These are phyloP conservation scores for Plodia interpunctella DNA, from an alignment of 1,140 invertebrate genomes.

Conservation along the genomic window DNA sequence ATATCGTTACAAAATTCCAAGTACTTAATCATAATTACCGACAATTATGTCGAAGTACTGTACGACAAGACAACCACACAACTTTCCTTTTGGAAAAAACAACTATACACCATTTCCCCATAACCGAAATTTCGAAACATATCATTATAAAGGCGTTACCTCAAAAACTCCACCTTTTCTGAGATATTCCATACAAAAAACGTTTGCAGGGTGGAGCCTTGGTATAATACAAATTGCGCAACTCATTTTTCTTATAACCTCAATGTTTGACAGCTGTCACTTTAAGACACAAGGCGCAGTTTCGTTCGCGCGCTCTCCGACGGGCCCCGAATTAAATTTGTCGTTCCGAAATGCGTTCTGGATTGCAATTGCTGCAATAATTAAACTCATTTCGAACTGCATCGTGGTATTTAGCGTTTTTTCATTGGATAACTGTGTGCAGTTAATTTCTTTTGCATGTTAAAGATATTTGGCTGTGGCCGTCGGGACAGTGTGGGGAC, in stretches of 20 bases:
- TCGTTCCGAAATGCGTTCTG: conserved; percentile 11
- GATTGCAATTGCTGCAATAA: conserved; percentile 24
- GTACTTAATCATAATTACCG: background rate
- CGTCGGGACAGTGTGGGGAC: conserved; percentile 14
- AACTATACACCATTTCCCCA: background rate
- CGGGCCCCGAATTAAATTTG: background rate
- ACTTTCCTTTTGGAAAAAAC: background rate
- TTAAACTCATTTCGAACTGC: conserved; percentile 44
- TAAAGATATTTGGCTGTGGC: conserved; percentile 32
- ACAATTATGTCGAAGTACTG: background rate
- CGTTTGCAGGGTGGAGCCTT: conserved; percentile 7
- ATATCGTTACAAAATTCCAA: background rate
- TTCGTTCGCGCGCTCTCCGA: background rate
- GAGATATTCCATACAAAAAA: conserved; percentile 10
- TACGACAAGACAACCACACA: background rate
- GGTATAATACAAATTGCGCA: background rate
- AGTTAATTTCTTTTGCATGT: conserved; percentile 33
- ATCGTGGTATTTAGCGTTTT: conserved; percentile 38
- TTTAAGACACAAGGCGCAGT: background rate
- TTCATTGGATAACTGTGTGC: conserved; percentile 23
- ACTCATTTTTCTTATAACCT: background rate
- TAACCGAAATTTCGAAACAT: conserved; percentile 2
- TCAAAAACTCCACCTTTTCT: conserved; percentile 6
- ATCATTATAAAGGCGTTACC: conserved; percentile 9
- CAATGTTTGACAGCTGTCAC: conserved; percentile 1